Percentiles rank a stretch among this genome's conserved stretches.
Evolutionary conservation across 30 jellyfish, hydroid and myxozoan genomes (phyloP).

Genomic region (Cassiopea andromeda): DNA sequence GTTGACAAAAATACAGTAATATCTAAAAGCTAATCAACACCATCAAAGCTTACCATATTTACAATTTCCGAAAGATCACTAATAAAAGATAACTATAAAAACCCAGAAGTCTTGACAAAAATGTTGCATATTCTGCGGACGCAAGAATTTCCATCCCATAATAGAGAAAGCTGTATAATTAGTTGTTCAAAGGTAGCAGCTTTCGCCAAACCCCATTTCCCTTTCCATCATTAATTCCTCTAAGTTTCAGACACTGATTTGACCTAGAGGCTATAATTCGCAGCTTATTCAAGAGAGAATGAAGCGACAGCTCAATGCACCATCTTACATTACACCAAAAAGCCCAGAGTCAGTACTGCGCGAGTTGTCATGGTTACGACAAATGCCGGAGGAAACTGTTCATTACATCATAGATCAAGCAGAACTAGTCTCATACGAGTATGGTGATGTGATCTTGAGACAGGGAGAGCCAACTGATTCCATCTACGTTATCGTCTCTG

Average conservation of each 20-base stretch:
- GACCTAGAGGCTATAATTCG: background rate
- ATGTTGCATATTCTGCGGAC: too few relatives aligned
- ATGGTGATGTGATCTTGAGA: constrained; percentile 80
- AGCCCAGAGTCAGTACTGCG: constrained; percentile 83
- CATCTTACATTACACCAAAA: constrained; percentile 92
- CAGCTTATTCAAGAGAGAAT: constrained; percentile 86
- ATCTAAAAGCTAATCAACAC: too few relatives aligned
- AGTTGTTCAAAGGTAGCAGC: too few relatives aligned
- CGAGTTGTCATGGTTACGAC: constrained; percentile 88
- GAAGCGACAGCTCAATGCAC: constrained; percentile 94
- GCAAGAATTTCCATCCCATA: too few relatives aligned
- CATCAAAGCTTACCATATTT: too few relatives aligned
- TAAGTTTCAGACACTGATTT: too few relatives aligned
- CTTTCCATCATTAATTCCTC: background rate
- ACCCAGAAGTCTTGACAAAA: too few relatives aligned
- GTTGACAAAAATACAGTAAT: too few relatives aligned
- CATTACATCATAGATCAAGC: constrained; percentile 75
- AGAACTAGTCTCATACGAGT: constrained; percentile 88
- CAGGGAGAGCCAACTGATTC: constrained; percentile 97
- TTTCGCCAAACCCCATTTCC: background rate
- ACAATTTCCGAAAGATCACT: too few relatives aligned
- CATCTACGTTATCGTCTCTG: constrained; percentile 86
- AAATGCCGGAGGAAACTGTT: constrained; percentile 86
- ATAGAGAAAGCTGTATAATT: too few relatives aligned
- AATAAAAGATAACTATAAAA: too few relatives aligned